phyloP scores from a whole-genome alignment of 2,113 vertebrate genomes.

The Clupea harengus region DNA sequence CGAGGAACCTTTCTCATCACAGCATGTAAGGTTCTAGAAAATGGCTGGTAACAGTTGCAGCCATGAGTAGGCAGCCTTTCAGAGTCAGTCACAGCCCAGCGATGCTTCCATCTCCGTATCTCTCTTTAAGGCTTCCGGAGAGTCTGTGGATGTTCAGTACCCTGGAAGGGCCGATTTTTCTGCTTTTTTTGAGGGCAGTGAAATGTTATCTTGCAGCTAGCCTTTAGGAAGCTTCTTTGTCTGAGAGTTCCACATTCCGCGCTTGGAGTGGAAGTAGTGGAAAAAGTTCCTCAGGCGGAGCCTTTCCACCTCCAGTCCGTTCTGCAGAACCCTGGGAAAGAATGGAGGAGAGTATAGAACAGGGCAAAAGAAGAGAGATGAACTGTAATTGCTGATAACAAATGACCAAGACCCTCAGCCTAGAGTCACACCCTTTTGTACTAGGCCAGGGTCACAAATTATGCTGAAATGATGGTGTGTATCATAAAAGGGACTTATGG shows the following conservation, averaged over 20 bases:
- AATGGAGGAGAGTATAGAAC: not conserved
- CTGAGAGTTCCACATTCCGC: slow-evolving; percentile 93
- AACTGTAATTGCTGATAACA: too few species aligned
- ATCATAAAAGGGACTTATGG: too few species aligned
- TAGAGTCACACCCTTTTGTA: too few species aligned
- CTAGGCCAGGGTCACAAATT: too few species aligned
- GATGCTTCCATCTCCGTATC: not conserved
- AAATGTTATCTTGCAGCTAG: slow-evolving; percentile 46
- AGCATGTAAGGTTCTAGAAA: not conserved
- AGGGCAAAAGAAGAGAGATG: not conserved
- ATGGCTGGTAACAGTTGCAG: not conserved
- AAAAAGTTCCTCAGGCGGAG: slow-evolving; percentile 92
- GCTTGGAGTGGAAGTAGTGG: slow-evolving; percentile 95
- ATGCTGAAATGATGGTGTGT: not conserved
- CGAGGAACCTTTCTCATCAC: not conserved
- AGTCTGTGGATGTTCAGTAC: not conserved
- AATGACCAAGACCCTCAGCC: too few species aligned
- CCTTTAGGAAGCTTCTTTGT: slow-evolving; percentile 78
- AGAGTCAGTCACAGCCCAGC: not conserved
- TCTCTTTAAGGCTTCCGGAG: not conserved
- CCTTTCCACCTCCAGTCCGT: slow-evolving; percentile 93
- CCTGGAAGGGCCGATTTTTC: not conserved
- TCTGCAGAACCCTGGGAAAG: slow-evolving; percentile 85
- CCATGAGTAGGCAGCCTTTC: not conserved
- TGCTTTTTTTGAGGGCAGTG: too few species aligned